A percentile compares a stretch with the other conserved stretches of the same genome.
Conservation (phyloP, 2,888 invertebrate genomes). For the Clunio marinus region DNA sequence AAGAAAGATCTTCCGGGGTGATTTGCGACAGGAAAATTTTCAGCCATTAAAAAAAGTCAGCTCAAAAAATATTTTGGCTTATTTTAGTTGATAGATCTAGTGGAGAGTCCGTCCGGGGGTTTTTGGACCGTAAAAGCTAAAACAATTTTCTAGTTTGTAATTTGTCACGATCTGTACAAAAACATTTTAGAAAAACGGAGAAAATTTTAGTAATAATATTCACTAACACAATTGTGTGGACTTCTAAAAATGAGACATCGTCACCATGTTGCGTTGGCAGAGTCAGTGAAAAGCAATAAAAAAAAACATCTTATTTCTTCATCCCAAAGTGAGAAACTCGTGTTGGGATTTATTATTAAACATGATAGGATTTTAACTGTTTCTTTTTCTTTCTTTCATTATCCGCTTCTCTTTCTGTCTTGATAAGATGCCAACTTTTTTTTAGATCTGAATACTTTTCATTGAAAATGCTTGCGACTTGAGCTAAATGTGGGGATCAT, state of each 20-base stretch:
- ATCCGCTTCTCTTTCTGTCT: constrained; percentile 28
- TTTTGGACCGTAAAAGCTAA: constrained; percentile 1
- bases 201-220: neutral
- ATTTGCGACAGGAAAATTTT: neutral
- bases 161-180: neutral
- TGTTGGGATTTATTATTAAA: constrained; percentile 39
- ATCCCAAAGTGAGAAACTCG: constrained; percentile 18
- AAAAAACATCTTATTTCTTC: constrained; percentile 24
- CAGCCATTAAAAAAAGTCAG: too few relatives aligned
- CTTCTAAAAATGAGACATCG: constrained; percentile 20
- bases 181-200: neutral
- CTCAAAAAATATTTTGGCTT: too few relatives aligned
- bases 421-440: constrained; percentile 34
- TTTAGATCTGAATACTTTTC: neutral
- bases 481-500: too few relatives aligned
- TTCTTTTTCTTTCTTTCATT: constrained; percentile 2
- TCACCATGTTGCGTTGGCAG: neutral
- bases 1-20: constrained; percentile 1
- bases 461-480: too few relatives aligned
- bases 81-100: too few relatives aligned
- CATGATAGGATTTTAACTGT: constrained; percentile 33
- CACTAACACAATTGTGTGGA: neutral
- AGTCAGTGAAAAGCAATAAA: neutral
- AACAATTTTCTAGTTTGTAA: neutral
- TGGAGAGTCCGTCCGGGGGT: too few relatives aligned